Base-by-base conservation (phyloP, 2,888 invertebrate genomes). In the Philonicus albiceps region DNA sequence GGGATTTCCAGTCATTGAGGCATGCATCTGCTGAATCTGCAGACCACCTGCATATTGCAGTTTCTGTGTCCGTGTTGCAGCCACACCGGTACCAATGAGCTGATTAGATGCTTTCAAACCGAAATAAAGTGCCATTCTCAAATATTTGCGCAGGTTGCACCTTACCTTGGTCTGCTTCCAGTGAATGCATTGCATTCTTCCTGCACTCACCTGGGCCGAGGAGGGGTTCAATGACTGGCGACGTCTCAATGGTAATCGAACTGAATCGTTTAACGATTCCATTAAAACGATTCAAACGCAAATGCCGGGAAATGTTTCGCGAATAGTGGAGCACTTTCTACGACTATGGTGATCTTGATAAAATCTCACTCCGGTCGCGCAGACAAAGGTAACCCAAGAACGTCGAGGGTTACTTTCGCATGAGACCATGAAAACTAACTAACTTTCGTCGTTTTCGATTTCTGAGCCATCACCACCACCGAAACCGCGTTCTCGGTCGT, bases 391-490 rank as follows among this genome's bases (percentile, higher is more conserved):
- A 74, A 74, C n/a, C 31, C 27, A 34, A 74, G 74, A 74, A 74
- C 74, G 34, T 74, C 37, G 31, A 37, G 34, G 27, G 34, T 37
- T 74, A 74, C 74, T 74, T 74, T 74, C 74, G 13, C 34, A 34
- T 22, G 27, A 74, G 37, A 7, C 74, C 31, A 8, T 74, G 74
- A 74, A 64, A 74, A 74, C 40, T 40, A 40, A 43, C 49, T 16
- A 49, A 49, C 74, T 74, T 74, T 74, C 74, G 19, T 74, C 74
- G 74, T 74, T 74, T 74, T 74, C 74, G 74, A 34, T 74, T 74
- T 74, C 74, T n/a, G 74, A 74, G 31, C 31, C 31, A 34, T 1
- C 31, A 74, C 31, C 74, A 74, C 13, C n/a, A 22, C n/a, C 11
- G 16, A 73, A 49, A 64, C 64, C 64, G 22, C 64, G 11, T 2